Conservation (phyloP, 2,113 vertebrate species). For the Tychaedon coryphoeus region DNA sequence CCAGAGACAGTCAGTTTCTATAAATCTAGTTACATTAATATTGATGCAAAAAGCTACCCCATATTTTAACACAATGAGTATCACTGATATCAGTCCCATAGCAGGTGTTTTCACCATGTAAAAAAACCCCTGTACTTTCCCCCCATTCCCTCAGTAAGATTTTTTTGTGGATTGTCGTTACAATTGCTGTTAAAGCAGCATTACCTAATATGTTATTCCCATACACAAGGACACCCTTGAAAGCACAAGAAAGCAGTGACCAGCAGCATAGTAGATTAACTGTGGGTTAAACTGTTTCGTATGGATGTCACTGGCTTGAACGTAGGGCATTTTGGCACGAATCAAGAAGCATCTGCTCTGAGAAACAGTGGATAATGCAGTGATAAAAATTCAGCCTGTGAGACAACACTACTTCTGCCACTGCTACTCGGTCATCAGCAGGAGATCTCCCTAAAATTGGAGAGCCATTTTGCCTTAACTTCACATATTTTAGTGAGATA, state of each 20-base stretch:
- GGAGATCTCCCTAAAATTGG: background rate
- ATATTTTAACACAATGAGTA: background rate
- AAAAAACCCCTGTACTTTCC: rapidly evolving
- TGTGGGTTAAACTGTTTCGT: background rate
- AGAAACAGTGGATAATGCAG: background rate
- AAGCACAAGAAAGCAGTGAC: background rate
- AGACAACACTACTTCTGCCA: background rate
- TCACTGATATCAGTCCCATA: background rate
- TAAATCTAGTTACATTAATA: background rate
- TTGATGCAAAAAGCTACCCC: background rate
- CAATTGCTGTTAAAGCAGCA: background rate
- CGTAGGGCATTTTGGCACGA: background rate
- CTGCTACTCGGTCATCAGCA: background rate
- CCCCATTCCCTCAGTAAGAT: background rate
- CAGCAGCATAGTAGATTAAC: background rate
- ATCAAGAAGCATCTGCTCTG: slow-evolving; percentile 19
- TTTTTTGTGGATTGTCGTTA: background rate
- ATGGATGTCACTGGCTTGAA: background rate
- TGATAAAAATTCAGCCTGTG: background rate
- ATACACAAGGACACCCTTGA: background rate
- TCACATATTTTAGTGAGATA: background rate
- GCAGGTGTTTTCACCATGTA: background rate
- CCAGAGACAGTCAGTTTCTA: background rate
- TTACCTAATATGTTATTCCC: background rate
- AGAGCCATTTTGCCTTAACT: background rate